Evolutionary conservation across 92 coral and sea anemone species (phyloP).

Genomic region (Paramuricea clavata): DNA sequence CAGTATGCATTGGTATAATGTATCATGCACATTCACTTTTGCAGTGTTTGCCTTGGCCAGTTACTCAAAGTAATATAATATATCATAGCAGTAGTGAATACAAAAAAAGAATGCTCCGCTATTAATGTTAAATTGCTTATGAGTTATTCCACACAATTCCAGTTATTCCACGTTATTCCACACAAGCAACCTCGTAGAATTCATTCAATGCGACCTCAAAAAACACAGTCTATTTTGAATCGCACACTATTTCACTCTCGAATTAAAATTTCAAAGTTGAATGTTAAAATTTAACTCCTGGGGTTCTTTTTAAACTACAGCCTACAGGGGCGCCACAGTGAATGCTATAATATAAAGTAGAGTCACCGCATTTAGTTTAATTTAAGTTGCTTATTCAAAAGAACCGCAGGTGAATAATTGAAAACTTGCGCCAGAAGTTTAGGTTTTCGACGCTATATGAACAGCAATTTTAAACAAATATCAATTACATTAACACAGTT

Average conservation of each 20-base stretch:
- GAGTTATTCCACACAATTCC: no score
- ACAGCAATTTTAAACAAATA: constrained; percentile 33
- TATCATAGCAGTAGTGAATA: neutral
- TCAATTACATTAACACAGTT: constrained; percentile 4
- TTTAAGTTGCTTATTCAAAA: constrained; percentile 29
- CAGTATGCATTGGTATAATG: neutral
- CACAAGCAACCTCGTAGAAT: neutral
- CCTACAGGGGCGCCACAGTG: neutral
- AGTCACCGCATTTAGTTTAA: neutral
- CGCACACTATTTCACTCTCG: no score
- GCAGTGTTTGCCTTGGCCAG: neutral
- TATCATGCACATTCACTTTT: neutral
- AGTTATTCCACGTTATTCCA: neutral
- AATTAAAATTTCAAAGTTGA: neutral
- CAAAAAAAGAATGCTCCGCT: neutral
- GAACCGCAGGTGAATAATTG: constrained; percentile 46
- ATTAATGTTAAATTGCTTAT: neutral
- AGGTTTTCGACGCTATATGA: constrained; percentile 5
- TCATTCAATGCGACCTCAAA: neutral
- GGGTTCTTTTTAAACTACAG: neutral
- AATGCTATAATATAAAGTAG: neutral
- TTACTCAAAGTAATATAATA: neutral
- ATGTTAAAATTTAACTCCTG: neutral
- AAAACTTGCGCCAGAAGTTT: constrained; percentile 13
- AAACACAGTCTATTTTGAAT: no score